Evolutionary conservation across 1,140 invertebrate species (phyloP).

Genomic region (Glossosoma conforme): DNA sequence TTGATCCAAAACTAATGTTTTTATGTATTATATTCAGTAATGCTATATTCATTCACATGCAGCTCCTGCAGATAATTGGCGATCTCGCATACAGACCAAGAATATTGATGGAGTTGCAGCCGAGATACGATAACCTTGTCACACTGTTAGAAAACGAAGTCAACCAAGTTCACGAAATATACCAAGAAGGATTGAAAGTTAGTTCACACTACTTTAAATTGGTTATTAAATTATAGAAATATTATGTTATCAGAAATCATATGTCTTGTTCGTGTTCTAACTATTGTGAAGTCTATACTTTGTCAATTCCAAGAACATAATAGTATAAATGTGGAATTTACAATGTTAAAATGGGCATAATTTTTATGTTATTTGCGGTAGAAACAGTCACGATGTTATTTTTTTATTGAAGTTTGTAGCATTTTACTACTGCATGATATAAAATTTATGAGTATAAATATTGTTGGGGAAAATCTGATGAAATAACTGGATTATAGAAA

Average conservation of each 20-base stretch:
- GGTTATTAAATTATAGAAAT: too few species aligned
- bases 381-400: too few species aligned
- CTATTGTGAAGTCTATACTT: neutral
- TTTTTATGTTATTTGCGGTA: too few species aligned
- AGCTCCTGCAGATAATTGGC: conserved; percentile 41
- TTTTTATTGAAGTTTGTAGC: too few species aligned
- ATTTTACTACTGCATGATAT: too few species aligned
- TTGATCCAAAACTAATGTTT: neutral
- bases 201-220: too few species aligned
- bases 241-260: too few species aligned
- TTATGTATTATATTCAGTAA: neutral
- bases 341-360: too few species aligned
- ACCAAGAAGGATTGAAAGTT: conserved; percentile 46
- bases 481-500: too few species aligned
- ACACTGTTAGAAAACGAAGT: conserved; percentile 60
- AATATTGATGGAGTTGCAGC: conserved; percentile 56
- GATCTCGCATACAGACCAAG: conserved; percentile 65
- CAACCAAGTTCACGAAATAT: conserved; percentile 57
- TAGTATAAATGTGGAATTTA: neutral
- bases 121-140: conserved; percentile 38
- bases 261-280: too few species aligned
- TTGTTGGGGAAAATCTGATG: too few species aligned
- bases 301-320: neutral
- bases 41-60: neutral
- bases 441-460: too few species aligned